A percentile compares a stretch with the other conserved stretches of the same genome.
Conservation (phyloP, 2,113 vertebrate species). For the Coturnix japonica region DNA sequence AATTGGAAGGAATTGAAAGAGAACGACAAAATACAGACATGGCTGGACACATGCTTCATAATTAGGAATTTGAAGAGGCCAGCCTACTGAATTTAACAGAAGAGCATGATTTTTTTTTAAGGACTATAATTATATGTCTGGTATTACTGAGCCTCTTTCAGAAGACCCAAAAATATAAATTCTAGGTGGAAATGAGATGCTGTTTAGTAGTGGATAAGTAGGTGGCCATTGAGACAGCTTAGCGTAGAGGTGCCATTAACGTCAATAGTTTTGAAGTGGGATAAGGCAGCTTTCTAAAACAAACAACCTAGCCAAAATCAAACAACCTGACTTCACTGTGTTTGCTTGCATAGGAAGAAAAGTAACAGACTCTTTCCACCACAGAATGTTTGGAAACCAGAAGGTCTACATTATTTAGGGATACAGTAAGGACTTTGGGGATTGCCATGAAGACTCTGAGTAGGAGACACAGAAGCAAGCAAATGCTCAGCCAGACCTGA, state of each 20-base stretch:
- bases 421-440: not conserved
- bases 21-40: not conserved
- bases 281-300: not conserved
- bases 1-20: slow-evolving; percentile 19
- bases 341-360: not conserved
- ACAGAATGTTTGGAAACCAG: not conserved
- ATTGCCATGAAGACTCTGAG: not conserved
- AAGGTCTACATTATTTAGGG: not conserved
- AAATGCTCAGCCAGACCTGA: slow-evolving; percentile 4
- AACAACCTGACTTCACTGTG: not conserved
- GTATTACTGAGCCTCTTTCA: not conserved
- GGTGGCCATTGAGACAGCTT: not conserved
- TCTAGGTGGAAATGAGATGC: not conserved
- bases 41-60: not conserved
- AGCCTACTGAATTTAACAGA: not conserved
- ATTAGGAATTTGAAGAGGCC: not conserved
- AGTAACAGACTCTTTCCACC: not conserved
- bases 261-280: not conserved
- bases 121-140: not conserved
- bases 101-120: not conserved
- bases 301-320: not conserved
- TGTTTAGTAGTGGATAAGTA: not conserved
- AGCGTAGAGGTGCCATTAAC: not conserved
- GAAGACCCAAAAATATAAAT: not conserved
- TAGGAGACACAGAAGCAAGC: not conserved